These are phyloP conservation scores for Mionectes olivaceus DNA, from an alignment of 2,797 vertebrate genomes.

Conservation along the genomic window DNA sequence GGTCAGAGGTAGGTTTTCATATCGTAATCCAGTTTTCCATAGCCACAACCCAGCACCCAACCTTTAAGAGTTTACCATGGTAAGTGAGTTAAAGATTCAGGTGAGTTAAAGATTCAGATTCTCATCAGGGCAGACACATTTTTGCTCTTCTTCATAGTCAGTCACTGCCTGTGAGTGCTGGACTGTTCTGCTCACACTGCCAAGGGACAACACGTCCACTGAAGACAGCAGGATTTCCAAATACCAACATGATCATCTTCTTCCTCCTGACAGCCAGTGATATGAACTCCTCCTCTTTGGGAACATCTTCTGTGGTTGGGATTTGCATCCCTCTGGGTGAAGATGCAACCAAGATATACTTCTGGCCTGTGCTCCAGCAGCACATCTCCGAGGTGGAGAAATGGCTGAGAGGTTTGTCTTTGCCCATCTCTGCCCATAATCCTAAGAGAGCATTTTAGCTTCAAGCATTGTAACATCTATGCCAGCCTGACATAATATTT, in stretches of 20 bases:
- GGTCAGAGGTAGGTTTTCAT: background rate
- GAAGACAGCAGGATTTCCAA: background rate
- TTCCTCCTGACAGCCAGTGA: background rate
- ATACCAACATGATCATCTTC: background rate
- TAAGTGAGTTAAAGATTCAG: background rate
- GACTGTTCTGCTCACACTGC: background rate
- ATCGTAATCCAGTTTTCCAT: background rate
- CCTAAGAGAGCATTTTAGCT: background rate
- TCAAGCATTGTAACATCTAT: background rate
- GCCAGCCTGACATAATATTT: slow-evolving; percentile 37
- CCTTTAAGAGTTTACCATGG: background rate
- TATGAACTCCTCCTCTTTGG: background rate
- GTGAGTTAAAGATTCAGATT: background rate
- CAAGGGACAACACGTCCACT: background rate
- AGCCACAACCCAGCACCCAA: background rate
- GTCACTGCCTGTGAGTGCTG: background rate
- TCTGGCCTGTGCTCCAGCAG: background rate
- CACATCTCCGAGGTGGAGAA: background rate
- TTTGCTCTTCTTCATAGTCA: background rate
- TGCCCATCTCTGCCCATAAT: background rate
- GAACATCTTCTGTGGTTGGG: background rate
- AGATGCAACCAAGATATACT: background rate
- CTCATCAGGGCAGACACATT: background rate
- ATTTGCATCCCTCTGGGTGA: background rate
- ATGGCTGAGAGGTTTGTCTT: background rate